Conservation (phyloP, 1,140 invertebrate species). For the Atta texana region DNA sequence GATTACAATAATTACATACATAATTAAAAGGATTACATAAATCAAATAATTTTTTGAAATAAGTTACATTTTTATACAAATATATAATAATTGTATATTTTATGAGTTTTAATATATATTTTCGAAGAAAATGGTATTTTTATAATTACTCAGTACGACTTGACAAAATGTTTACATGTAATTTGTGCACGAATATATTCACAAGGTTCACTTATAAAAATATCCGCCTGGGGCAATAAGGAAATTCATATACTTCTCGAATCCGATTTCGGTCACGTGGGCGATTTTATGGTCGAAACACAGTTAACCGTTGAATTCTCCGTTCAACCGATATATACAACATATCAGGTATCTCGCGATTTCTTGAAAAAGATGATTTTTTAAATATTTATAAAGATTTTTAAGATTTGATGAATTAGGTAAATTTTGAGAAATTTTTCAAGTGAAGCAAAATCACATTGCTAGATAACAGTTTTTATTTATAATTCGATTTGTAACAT, state of each 20-base stretch:
- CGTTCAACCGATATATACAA: neutral
- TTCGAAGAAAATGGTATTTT: neutral
- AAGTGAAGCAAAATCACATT: slow-evolving; percentile 1
- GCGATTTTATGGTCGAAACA: slow-evolving; percentile 66
- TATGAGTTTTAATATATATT: neutral
- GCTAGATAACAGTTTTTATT: slow-evolving; percentile 12
- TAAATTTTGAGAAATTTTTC: slow-evolving; percentile 3
- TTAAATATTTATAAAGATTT: neutral
- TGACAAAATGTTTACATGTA: neutral
- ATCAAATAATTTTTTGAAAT: neutral
- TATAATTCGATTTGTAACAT: neutral
- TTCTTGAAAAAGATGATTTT: neutral
- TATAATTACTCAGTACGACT: neutral
- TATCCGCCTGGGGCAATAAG: slow-evolving; percentile 55
- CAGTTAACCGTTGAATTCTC: slow-evolving; percentile 63
- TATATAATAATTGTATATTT: neutral
- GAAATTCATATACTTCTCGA: slow-evolving; percentile 62
- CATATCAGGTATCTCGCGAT: neutral
- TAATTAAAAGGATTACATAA: neutral
- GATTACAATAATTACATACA: too few species aligned
- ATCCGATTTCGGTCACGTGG: slow-evolving; percentile 9
- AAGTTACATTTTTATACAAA: neutral
- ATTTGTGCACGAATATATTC: neutral
- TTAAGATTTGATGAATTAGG: neutral
- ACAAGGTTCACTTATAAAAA: neutral